These are phyloP conservation scores for Prunella himalayana DNA, from an alignment of 2,113 vertebrate species.

Conservation along the genomic window DNA sequence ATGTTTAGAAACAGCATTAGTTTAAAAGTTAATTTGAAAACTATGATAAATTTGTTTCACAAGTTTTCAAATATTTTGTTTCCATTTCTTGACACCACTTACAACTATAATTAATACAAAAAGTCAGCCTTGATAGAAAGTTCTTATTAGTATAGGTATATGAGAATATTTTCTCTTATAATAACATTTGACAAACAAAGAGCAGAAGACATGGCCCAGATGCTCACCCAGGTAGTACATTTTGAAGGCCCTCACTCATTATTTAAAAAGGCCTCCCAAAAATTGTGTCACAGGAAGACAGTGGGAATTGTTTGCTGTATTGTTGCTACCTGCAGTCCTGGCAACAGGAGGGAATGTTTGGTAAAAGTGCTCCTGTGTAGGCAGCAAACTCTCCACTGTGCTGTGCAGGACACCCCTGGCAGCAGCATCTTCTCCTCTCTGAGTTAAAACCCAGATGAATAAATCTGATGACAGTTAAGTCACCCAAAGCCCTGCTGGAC, in stretches of 20 bases:
- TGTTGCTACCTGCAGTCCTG: not conserved
- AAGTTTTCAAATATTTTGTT: not conserved
- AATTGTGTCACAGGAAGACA: not conserved
- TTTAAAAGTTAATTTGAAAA: not conserved
- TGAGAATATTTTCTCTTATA: not conserved
- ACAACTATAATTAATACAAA: not conserved
- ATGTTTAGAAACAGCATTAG: not conserved
- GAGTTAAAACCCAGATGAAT: not conserved
- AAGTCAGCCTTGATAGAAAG: not conserved
- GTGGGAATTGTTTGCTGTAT: not conserved
- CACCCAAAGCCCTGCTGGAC: not conserved
- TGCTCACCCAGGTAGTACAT: not conserved
- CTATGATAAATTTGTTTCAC: not conserved
- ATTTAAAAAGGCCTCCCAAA: not conserved
- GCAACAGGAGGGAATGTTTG: not conserved
- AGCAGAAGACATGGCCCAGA: not conserved
- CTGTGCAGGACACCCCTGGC: not conserved
- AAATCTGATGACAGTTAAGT: not conserved
- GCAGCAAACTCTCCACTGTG: not conserved
- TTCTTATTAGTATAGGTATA: not conserved
- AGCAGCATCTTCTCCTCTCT: not conserved
- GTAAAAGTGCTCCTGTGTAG: not conserved
- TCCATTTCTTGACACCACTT: not conserved
- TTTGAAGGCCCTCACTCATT: not conserved
- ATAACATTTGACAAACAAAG: not conserved